Evolutionary conservation across 2,113 vertebrate genomes (phyloP).

Genomic region (Drymodes brunneopygia): DNA sequence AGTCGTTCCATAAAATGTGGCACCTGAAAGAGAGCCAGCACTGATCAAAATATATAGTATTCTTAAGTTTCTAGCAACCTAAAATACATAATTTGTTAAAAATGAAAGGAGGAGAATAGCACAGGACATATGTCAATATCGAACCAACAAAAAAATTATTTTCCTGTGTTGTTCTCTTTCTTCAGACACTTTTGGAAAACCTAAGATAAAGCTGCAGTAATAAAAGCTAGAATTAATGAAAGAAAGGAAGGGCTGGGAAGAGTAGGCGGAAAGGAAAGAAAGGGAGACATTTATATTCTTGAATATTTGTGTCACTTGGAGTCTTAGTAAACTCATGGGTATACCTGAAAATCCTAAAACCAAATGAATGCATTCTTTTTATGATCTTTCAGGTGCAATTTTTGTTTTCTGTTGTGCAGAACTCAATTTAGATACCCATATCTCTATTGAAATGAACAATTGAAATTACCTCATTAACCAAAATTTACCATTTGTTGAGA

Average conservation of each 20-base stretch:
- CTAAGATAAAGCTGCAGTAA: neutral
- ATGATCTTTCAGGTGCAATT: neutral
- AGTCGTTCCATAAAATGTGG: rapidly evolving
- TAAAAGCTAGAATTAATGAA: neutral
- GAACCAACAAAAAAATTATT: neutral
- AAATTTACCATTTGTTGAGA: neutral
- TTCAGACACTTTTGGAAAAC: neutral
- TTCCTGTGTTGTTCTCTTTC: neutral
- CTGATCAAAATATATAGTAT: neutral
- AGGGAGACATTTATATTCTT: neutral
- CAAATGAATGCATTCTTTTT: neutral
- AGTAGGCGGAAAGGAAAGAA: rapidly evolving
- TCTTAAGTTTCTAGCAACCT: neutral
- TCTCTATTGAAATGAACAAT: neutral
- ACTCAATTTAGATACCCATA: neutral
- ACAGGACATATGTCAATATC: neutral
- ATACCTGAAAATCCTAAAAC: neutral
- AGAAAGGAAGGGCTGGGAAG: neutral
- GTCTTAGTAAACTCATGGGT: rapidly evolving
- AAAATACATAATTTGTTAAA: neutral
- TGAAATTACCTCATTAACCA: neutral
- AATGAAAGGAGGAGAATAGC: neutral
- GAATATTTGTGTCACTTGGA: neutral
- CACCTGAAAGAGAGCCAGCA: neutral
- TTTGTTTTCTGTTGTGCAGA: neutral